A percentile compares a stretch with the other conserved stretches of the same genome.
Conservation (phyloP, 1,140 invertebrate genomes). For the Formica exsecta region DNA sequence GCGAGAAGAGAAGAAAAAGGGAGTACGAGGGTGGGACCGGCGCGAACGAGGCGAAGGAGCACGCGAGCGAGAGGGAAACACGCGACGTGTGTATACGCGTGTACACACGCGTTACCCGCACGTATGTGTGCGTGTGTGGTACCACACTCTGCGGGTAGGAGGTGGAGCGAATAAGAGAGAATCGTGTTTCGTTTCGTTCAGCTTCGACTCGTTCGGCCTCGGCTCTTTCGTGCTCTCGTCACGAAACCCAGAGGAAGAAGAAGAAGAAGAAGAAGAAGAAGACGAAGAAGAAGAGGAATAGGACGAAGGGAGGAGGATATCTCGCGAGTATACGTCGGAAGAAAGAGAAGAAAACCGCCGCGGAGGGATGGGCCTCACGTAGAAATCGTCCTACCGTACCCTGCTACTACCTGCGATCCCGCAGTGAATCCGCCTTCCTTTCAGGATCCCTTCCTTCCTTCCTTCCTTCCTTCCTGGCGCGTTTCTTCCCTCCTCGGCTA, state of each 20-base stretch:
- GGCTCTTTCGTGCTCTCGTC: conserved; percentile 75
- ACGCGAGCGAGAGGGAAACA: conserved; percentile 34
- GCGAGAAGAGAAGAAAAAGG: conserved; percentile 72
- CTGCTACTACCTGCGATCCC: conserved; percentile 78
- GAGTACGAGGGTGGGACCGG: conserved; percentile 51
- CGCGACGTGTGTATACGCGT: conserved; percentile 28
- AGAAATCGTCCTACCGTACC: conserved; percentile 76
- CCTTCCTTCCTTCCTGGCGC: conserved; percentile 63
- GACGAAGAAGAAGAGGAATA: conserved; percentile 33
- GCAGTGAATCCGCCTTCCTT: conserved; percentile 77
- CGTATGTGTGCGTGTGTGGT: background rate
- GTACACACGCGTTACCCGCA: background rate
- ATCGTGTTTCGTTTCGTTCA: conserved; percentile 81
- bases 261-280: conserved; percentile 55
- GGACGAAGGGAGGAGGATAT: conserved; percentile 33
- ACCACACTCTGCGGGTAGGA: conserved; percentile 66
- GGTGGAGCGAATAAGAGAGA: conserved; percentile 79
- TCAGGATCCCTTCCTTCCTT: conserved; percentile 76
- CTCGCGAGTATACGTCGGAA: conserved; percentile 61
- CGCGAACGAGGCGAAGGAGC: conserved; percentile 52
- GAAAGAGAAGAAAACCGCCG: conserved; percentile 74
- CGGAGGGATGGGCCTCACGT: conserved; percentile 74
- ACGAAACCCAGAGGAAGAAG: conserved; percentile 77
- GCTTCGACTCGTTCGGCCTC: conserved; percentile 77
- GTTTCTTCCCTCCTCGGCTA: conserved; percentile 67